Evolutionary conservation across 2,888 invertebrate genomes (phyloP).

Genomic region (Meandrusa payeni): DNA sequence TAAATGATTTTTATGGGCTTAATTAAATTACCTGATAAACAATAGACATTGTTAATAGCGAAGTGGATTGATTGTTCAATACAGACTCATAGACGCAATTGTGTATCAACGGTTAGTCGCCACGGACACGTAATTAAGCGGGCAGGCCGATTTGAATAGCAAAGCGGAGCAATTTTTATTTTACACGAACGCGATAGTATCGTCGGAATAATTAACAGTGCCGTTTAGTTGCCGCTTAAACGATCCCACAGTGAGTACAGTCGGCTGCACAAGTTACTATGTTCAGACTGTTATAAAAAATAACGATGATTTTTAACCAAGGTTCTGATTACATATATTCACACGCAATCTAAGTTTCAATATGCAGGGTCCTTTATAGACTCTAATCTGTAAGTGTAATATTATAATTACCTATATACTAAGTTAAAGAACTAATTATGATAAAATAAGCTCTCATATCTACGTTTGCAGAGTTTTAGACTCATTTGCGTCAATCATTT

Average conservation of each 20-base stretch:
- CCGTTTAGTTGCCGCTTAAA: conserved; percentile 67
- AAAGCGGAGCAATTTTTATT: conserved; percentile 68
- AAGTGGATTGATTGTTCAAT: neutral
- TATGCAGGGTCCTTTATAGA: too few relatives aligned
- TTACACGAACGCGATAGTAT: conserved; percentile 64
- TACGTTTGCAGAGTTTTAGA: too few relatives aligned
- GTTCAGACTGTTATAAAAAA: conserved; percentile 32
- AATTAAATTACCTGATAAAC: too few relatives aligned
- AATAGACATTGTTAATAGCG: conserved; percentile 3
- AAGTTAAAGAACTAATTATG: too few relatives aligned
- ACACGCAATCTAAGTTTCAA: too few relatives aligned
- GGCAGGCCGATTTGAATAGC: conserved; percentile 64
- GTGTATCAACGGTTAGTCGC: conserved; percentile 31
- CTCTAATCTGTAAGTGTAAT: too few relatives aligned
- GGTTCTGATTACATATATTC: too few relatives aligned
- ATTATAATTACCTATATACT: too few relatives aligned
- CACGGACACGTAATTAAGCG: conserved; percentile 55
- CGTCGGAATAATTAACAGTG: conserved; percentile 61
- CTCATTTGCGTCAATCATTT: too few relatives aligned
- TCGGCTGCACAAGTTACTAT: conserved; percentile 30
- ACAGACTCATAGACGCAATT: conserved; percentile 9
- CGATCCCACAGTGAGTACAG: conserved; percentile 41
- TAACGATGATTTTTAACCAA: neutral
- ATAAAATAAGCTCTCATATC: too few relatives aligned
- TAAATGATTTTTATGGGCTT: neutral